Conservation (phyloP, 2,113 vertebrate genomes). For the Ailuropoda melanoleuca region DNA sequence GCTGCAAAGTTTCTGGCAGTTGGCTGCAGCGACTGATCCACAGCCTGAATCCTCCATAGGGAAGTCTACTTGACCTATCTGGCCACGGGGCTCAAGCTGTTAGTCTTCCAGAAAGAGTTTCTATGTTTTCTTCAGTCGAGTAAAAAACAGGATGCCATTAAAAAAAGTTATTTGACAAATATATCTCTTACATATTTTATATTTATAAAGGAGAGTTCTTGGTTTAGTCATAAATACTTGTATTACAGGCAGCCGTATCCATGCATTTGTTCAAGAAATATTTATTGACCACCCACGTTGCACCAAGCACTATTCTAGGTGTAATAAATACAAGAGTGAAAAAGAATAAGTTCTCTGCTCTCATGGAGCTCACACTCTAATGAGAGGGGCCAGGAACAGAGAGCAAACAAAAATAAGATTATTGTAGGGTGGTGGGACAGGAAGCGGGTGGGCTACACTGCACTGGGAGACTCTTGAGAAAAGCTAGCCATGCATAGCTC, state of each 20-base stretch:
- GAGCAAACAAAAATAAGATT: background rate
- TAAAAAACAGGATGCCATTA: background rate
- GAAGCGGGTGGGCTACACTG: background rate
- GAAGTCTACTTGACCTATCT: background rate
- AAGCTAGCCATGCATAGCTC: background rate
- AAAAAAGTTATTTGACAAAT: background rate
- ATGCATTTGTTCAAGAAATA: background rate
- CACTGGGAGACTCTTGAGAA: background rate
- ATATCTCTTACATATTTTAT: background rate
- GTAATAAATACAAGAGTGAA: background rate
- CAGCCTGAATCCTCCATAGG: background rate
- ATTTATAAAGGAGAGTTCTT: background rate
- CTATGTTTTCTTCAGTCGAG: background rate
- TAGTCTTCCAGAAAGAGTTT: background rate
- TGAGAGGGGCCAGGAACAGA: background rate
- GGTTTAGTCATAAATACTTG: background rate
- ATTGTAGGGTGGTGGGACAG: background rate
- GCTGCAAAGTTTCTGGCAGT: background rate
- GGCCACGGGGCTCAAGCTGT: background rate
- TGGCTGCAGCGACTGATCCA: background rate
- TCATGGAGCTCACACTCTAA: background rate
- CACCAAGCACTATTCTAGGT: background rate
- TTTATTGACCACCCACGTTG: background rate
- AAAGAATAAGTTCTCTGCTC: background rate
- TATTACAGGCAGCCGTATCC: background rate